Percentiles rank a stretch among this genome's conserved stretches.
These are phyloP conservation scores for Rynchops niger DNA, from an alignment of 2,113 vertebrate genomes.

Conservation along the genomic window DNA sequence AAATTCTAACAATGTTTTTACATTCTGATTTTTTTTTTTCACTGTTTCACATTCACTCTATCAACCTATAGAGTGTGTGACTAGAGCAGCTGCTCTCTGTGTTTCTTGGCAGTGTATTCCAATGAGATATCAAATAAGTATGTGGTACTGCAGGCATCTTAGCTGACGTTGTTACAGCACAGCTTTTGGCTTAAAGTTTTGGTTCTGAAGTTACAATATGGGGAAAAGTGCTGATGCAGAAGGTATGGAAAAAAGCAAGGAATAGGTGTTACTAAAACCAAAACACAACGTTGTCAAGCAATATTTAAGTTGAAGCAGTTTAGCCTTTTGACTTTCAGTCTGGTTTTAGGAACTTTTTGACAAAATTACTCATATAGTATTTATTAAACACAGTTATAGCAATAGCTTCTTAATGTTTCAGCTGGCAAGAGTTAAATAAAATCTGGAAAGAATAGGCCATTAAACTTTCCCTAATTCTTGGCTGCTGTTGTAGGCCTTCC, in stretches of 20 bases:
- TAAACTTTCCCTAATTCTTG: neutral
- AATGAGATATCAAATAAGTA: neutral
- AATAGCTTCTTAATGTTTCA: neutral
- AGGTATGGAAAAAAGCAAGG: neutral
- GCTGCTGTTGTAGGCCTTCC: neutral
- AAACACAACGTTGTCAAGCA: neutral
- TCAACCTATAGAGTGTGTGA: too few species aligned
- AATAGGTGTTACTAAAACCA: neutral
- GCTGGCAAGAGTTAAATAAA: neutral
- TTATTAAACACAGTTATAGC: neutral
- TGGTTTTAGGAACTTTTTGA: neutral
- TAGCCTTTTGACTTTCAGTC: neutral
- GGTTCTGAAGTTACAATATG: neutral
- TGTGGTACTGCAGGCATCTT: neutral
- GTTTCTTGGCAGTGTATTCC: neutral
- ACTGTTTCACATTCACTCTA: neutral
- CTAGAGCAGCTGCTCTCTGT: neutral
- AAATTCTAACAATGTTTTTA: neutral
- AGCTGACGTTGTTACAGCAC: neutral
- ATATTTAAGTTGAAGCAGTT: neutral
- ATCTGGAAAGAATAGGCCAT: neutral
- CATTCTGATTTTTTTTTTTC: neutral
- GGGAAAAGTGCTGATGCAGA: neutral
- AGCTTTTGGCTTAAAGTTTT: neutral
- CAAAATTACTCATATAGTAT: neutral